Base-by-base conservation (phyloP, 2,797 vertebrate species). In the Paratrypauchen microcephalus region DNA sequence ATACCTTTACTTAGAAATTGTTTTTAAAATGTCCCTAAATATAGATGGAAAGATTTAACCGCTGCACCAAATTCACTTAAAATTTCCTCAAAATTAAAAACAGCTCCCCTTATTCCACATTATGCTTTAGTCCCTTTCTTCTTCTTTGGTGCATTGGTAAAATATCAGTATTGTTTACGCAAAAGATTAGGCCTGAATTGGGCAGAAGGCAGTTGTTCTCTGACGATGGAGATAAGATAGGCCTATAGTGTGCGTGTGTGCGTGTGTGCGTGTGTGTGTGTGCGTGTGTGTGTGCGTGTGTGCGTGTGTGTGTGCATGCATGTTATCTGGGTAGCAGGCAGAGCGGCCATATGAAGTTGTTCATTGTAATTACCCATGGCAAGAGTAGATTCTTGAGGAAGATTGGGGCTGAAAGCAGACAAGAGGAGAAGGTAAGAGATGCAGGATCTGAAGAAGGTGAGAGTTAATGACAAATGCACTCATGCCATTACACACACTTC, bases 81-180 rank as follows among this genome's bases (percentile, higher is more conserved):
- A 54, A 23, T 23, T 21, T 54, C n/a, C 9, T 54, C 21, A 21
- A 23, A 23, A 23, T 9, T 52, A 6, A n/a, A n/a, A 50, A n/a
- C 48, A 2, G 7, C 48, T 50, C 52, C 18, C 19, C 48, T 52
- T n/a, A 11, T 23, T 23, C 21, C 11, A 3, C 21, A 9, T n/a
- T 0, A 41, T 1, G 12, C 21, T 1, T 12, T 9, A 23, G n/a
- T 23, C 19, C 21, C 2, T 55, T 55, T 39, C 61, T 30, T 48
- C 71, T 68, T 69, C 82, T 50, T 74, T 68, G 69, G 82, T 94
- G 94, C 93, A 94, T 80, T 84, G 95, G 94, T 94, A 94, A 97
- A 98, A 98, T 97, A 97, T 98, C 96, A 95, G 95, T 96, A 96
- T 97, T 98, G 97, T 98, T 98, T 97, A 98, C 96, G 95, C 92